A percentile compares a stretch with the other conserved stretches of the same genome.
phyloP scores from a whole-genome alignment of 2,113 vertebrate genomes.

The Hiodon alosoides region DNA sequence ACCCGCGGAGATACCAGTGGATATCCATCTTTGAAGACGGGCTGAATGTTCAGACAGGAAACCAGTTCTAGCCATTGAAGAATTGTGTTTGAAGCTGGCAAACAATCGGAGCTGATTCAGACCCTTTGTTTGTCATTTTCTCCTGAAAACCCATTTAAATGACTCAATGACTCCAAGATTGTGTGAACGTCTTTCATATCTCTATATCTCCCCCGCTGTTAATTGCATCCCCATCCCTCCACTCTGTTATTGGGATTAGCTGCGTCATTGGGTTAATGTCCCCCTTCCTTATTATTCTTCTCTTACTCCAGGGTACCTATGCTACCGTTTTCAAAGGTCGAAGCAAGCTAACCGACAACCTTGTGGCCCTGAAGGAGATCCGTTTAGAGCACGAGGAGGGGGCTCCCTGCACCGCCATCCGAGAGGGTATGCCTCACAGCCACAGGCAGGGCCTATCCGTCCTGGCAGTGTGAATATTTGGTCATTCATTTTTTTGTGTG shows the following conservation, averaged over 20 bases:
- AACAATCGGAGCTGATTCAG: no score
- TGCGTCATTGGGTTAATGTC: not conserved
- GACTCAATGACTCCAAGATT: not conserved
- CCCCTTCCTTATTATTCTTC: not conserved
- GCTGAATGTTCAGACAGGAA: no score
- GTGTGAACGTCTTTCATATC: no score
- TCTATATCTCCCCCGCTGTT: not conserved
- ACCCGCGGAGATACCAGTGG: no score
- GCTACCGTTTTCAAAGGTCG: conserved; percentile 93
- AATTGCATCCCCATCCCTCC: not conserved
- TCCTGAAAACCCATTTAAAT: not conserved
- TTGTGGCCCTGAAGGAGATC: conserved; percentile 94
- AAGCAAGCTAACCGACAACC: conserved; percentile 92
- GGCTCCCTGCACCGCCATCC: conserved; percentile 87
- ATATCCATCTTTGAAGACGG: no score
- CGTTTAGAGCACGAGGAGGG: conserved; percentile 91
- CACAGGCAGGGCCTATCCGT: no score
- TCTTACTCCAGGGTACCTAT: conserved; percentile 75
- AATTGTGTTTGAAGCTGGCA: no score
- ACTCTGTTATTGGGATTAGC: no score
- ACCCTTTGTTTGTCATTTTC: not conserved
- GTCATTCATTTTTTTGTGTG: not conserved
- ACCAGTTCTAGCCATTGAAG: no score
- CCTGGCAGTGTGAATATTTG: not conserved
- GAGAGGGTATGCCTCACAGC: conserved; percentile 71